Evolutionary conservation across 2,888 invertebrate species (phyloP).

Genomic region (Tenthredo distinguenda): DNA sequence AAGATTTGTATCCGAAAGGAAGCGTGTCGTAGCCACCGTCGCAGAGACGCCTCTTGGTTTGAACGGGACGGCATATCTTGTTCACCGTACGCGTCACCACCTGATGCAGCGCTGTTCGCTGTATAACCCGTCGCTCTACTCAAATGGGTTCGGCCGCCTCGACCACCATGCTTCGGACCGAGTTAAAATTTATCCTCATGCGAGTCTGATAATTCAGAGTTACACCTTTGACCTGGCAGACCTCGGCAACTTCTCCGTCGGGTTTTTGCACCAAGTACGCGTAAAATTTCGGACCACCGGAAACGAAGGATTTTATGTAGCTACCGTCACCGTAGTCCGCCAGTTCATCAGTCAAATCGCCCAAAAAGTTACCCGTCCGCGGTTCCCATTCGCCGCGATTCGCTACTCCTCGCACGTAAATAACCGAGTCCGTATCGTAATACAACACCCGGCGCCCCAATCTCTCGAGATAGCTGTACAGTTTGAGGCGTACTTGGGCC

Average conservation of each 20-base stretch:
- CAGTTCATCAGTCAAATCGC: slow-evolving; percentile 72
- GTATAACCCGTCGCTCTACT: neutral
- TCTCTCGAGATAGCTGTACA: slow-evolving; percentile 67
- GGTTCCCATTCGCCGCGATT: slow-evolving; percentile 57
- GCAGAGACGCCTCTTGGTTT: neutral
- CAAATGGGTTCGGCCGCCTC: neutral
- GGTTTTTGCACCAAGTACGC: slow-evolving; percentile 61
- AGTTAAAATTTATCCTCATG: neutral
- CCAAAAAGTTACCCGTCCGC: slow-evolving; percentile 66
- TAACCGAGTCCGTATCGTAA: slow-evolving; percentile 72
- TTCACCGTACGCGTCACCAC: neutral
- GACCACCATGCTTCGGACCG: neutral
- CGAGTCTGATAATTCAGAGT: neutral
- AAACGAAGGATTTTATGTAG: slow-evolving; percentile 69
- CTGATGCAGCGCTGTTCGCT: neutral
- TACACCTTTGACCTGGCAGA: neutral
- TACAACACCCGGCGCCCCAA: slow-evolving; percentile 68
- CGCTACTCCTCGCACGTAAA: slow-evolving; percentile 60
- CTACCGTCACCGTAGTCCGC: slow-evolving; percentile 61
- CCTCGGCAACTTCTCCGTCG: neutral
- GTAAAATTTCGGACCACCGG: slow-evolving; percentile 72
- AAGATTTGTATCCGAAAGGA: neutral
- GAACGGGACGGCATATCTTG: neutral
- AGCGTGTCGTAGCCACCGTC: neutral
- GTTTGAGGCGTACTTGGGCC: slow-evolving; percentile 65